A percentile compares a stretch with the other conserved stretches of the same genome.
Conservation (phyloP, 2,113 vertebrate species). For the Myotis davidii region DNA sequence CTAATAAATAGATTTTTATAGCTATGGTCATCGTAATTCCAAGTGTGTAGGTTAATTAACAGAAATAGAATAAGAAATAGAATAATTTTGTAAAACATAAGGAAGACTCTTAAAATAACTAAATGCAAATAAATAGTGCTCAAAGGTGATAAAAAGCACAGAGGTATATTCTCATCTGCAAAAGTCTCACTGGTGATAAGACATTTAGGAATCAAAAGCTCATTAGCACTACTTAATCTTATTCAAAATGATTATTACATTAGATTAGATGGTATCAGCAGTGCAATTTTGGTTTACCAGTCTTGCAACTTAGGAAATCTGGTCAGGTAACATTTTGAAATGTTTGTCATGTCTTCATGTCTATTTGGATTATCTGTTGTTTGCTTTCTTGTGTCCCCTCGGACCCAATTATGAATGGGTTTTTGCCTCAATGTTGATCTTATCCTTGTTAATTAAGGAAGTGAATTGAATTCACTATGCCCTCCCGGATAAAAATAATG, state of each 20-base stretch:
- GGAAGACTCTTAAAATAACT: neutral
- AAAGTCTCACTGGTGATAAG: neutral
- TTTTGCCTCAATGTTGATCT: constrained; percentile 80
- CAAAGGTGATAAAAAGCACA: neutral
- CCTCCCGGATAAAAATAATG: constrained; percentile 79
- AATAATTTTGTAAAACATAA: neutral
- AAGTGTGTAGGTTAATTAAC: neutral
- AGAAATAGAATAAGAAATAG: neutral
- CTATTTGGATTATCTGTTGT: constrained; percentile 79
- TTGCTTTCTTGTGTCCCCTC: constrained; percentile 74
- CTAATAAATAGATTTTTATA: constrained; percentile 33
- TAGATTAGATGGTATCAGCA: neutral
- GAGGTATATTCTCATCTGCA: neutral
- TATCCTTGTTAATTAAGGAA: constrained; percentile 84
- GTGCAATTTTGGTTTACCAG: neutral
- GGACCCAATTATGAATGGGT: constrained; percentile 81
- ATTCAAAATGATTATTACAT: constrained; percentile 50
- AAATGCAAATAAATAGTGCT: neutral
- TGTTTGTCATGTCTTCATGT: constrained; percentile 74
- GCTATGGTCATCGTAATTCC: neutral
- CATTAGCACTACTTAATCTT: constrained; percentile 48
- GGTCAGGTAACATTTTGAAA: constrained; percentile 73
- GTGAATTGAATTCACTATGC: constrained; percentile 76
- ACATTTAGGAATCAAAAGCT: constrained; percentile 49
- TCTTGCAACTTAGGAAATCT: constrained; percentile 11